phyloP scores from a whole-genome alignment of 2,797 vertebrate species.

The Cuniculus paca region DNA sequence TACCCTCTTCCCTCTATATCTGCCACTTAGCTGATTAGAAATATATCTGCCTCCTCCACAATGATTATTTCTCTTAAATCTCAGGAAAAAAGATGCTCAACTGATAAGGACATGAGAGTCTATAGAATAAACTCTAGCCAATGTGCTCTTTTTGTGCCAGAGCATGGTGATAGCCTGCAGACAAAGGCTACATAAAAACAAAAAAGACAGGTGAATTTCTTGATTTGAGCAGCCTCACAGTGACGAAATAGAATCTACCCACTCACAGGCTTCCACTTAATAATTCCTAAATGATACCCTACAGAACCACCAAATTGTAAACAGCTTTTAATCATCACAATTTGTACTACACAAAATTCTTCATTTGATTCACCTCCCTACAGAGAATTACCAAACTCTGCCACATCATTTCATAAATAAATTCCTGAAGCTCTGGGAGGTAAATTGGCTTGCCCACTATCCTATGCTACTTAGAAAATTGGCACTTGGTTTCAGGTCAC shows the following conservation, averaged over 20 bases:
- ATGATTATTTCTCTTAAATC: background rate
- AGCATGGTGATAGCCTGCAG: background rate
- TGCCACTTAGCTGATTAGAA: background rate
- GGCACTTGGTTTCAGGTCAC: background rate
- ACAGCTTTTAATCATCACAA: background rate
- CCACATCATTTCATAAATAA: background rate
- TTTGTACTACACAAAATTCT: background rate
- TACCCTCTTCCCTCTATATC: background rate
- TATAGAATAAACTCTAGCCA: fast-evolving
- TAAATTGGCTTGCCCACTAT: background rate
- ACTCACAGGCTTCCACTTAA: background rate
- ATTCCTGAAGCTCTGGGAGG: background rate
- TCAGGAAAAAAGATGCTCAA: background rate
- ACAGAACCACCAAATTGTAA: background rate
- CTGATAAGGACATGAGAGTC: background rate
- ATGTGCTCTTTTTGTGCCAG: background rate
- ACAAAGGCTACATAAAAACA: background rate
- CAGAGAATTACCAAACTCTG: background rate
- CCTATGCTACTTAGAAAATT: background rate
- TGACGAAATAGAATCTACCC: background rate
- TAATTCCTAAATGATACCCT: background rate
- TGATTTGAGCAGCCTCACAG: too few relatives aligned
- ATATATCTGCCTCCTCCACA: background rate
- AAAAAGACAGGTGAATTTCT: background rate
- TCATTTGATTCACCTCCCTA: background rate